Evolutionary conservation across 2,888 invertebrate species (phyloP).

Genomic region (Microplitis manilae): DNA sequence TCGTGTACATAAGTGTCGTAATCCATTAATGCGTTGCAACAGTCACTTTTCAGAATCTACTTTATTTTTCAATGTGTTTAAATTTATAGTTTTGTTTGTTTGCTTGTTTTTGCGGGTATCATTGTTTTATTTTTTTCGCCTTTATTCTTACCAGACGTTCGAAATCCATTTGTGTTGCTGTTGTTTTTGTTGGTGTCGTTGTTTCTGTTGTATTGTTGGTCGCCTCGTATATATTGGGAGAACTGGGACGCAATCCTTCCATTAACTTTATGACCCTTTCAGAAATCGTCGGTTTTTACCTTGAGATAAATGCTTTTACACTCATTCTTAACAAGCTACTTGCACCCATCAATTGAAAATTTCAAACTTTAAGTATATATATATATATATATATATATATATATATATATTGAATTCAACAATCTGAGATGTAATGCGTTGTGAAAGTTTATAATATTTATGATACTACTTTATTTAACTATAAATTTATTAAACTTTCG

Average conservation of each 20-base stretch:
- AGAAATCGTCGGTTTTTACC: neutral
- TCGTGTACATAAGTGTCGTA: conserved; percentile 24
- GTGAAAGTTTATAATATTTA: conserved; percentile 1
- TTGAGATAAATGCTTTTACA: conserved; percentile 8
- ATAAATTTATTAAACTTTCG: neutral
- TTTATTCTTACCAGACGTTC: neutral
- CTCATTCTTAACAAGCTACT: conserved; percentile 27
- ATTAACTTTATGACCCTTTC: conserved; percentile 38
- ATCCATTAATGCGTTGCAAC: conserved; percentile 4
- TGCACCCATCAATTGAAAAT: conserved; percentile 22
- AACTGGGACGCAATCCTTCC: conserved; percentile 36
- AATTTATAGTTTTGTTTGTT: neutral
- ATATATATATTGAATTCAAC: conserved; percentile 1
- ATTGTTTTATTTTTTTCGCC: conserved; percentile 14
- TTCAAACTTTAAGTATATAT: neutral
- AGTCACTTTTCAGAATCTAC: neutral
- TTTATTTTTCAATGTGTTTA: neutral
- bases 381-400: neutral
- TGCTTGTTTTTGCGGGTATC: conserved; percentile 4
- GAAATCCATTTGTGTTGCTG: conserved; percentile 8
- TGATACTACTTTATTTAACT: neutral
- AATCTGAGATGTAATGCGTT: neutral
- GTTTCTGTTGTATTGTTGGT: neutral
- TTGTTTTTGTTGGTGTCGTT: neutral
- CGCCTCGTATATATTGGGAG: conserved; percentile 6